phyloP scores from a whole-genome alignment of 23 tunicate species.

The Clavelina lepadiformis region DNA sequence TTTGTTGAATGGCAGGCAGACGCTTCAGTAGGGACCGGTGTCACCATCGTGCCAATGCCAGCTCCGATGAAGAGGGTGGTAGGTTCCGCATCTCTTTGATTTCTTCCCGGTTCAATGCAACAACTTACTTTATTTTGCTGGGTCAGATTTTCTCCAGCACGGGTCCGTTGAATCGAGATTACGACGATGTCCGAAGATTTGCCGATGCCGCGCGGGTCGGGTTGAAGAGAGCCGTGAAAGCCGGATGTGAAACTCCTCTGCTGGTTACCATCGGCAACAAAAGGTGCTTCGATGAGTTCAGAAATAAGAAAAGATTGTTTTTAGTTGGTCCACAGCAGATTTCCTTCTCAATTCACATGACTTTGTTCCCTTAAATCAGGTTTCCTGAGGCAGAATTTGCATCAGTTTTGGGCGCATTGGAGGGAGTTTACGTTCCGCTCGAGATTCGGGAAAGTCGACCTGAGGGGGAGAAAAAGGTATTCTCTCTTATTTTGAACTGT shows the following conservation, averaged over 20 bases:
- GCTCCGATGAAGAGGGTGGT: constrained; percentile 49
- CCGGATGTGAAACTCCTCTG: constrained; percentile 66
- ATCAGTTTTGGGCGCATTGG: constrained; percentile 76
- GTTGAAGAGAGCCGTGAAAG: constrained; percentile 58
- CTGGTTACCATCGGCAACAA: constrained; percentile 53
- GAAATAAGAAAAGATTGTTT: neutral
- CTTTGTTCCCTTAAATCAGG: neutral
- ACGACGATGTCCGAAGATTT: constrained; percentile 90
- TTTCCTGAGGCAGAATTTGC: constrained; percentile 58
- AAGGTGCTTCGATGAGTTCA: constrained; percentile 1
- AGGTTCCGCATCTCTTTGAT: neutral
- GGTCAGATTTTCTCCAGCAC: constrained; percentile 68
- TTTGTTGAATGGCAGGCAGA: constrained; percentile 19
- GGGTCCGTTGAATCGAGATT: constrained; percentile 90
- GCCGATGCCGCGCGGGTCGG: constrained; percentile 80
- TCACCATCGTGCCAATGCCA: constrained; percentile 22
- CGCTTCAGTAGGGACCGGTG: constrained; percentile 42
- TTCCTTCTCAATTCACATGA: neutral
- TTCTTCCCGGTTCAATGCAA: neutral
- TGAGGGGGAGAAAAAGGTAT: constrained; percentile 46
- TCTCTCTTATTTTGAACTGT: neutral
- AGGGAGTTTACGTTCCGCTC: constrained; percentile 73
- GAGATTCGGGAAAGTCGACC: constrained; percentile 87
- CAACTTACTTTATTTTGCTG: neutral
- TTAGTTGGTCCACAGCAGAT: neutral